Conservation (phyloP, 2,113 vertebrate species). For the Elgaria multicarinata region DNA sequence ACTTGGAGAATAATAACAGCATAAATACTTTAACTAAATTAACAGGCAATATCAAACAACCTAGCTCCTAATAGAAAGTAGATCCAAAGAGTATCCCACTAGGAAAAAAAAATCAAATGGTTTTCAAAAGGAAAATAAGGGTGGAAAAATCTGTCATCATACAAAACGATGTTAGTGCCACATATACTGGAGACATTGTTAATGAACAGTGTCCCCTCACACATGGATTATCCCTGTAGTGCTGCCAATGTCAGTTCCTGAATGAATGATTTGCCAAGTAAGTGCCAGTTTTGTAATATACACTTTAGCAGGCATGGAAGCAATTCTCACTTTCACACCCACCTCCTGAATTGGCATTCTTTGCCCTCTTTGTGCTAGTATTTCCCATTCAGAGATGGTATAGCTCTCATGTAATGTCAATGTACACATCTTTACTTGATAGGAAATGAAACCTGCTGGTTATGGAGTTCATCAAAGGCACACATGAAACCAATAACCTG, state of each 20-base stretch:
- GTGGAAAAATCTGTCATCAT: conserved; percentile 57
- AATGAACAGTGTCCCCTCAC: conserved; percentile 71
- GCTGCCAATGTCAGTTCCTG: conserved; percentile 74
- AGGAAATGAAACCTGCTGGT: conserved; percentile 68
- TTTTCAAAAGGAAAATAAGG: conserved; percentile 35
- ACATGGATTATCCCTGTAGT: conserved; percentile 71
- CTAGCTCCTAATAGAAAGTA: conserved; percentile 8
- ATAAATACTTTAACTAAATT: neutral
- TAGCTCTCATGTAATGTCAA: conserved; percentile 66
- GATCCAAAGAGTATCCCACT: neutral
- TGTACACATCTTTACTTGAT: conserved; percentile 63
- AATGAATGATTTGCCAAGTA: conserved; percentile 73
- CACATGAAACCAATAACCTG: conserved; percentile 54
- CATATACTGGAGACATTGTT: conserved; percentile 72
- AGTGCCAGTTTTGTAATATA: conserved; percentile 75
- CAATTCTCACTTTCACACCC: conserved; percentile 71
- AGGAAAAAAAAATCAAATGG: conserved; percentile 33
- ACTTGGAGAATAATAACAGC: neutral
- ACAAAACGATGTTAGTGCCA: conserved; percentile 51
- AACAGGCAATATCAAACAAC: conserved; percentile 42
- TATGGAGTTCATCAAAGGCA: conserved; percentile 68
- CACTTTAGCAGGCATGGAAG: conserved; percentile 69
- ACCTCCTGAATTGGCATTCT: conserved; percentile 70
- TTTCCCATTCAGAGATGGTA: conserved; percentile 67
- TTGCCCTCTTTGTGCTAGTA: conserved; percentile 70